Evolutionary conservation across 2,797 vertebrate species (phyloP).

Genomic region (Phoebastria nigripes): DNA sequence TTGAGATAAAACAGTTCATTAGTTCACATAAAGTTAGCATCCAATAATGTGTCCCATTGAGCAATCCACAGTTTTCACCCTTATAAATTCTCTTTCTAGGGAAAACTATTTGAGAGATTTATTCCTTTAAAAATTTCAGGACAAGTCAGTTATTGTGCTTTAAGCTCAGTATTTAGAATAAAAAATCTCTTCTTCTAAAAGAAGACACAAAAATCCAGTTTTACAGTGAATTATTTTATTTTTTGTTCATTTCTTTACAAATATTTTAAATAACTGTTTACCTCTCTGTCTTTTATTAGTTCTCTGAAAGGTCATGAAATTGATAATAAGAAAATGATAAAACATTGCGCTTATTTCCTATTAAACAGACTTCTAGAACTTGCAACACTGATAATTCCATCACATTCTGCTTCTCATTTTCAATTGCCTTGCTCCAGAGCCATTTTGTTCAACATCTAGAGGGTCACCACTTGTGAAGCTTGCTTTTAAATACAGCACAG

Average conservation of each 20-base stretch:
- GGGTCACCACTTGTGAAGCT: background rate
- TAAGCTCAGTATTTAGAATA: background rate
- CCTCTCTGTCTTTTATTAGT: background rate
- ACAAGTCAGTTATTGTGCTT: background rate
- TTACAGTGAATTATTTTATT: background rate
- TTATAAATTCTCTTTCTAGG: background rate
- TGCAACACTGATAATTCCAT: background rate
- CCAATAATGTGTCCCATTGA: conserved; percentile 17
- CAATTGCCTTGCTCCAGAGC: background rate
- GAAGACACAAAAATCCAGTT: background rate
- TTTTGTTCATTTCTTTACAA: background rate
- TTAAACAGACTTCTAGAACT: background rate
- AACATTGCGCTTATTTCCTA: background rate
- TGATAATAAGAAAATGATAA: background rate
- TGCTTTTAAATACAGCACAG: background rate
- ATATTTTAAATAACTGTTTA: background rate
- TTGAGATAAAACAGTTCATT: conserved; percentile 63
- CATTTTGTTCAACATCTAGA: background rate
- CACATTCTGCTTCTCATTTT: background rate
- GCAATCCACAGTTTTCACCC: background rate
- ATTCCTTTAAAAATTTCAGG: background rate
- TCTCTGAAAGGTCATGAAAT: background rate
- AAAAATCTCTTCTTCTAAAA: background rate
- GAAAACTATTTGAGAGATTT: background rate
- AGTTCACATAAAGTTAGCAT: conserved; percentile 46